These are phyloP conservation scores for Cryptosula pallasiana DNA, from an alignment of 2,888 invertebrate species.

Conservation along the genomic window DNA sequence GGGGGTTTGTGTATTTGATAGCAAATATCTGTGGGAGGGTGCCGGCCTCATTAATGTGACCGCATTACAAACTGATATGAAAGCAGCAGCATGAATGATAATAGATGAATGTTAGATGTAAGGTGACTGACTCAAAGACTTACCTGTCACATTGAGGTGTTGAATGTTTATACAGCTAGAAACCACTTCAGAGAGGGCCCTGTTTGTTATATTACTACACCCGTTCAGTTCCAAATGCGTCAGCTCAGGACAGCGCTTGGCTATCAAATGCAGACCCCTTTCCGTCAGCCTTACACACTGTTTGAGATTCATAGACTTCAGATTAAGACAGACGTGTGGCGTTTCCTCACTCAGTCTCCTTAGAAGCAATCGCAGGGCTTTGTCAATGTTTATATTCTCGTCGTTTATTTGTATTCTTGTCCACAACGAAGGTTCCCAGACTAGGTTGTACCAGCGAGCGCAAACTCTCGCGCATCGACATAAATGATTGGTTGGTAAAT, in stretches of 20 bases:
- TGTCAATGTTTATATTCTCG: constrained; percentile 62
- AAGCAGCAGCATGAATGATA: no score
- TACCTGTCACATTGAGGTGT: constrained; percentile 79
- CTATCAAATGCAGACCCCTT: constrained; percentile 69
- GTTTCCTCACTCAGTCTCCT: constrained; percentile 64
- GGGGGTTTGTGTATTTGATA: no score
- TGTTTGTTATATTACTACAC: constrained; percentile 69
- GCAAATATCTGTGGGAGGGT: no score
- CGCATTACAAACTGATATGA: no score
- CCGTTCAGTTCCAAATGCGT: constrained; percentile 74
- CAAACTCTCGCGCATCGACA: constrained; percentile 70
- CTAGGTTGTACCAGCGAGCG: constrained; percentile 68
- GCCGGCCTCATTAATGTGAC: no score
- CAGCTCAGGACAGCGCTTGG: constrained; percentile 74
- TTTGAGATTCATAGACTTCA: constrained; percentile 64
- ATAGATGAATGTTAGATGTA: no score
- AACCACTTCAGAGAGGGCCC: constrained; percentile 71
- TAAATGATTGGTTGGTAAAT: constrained; percentile 67
- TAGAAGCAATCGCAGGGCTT: constrained; percentile 60
- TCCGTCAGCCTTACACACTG: constrained; percentile 71
- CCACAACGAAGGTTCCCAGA: constrained; percentile 75
- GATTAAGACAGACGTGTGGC: constrained; percentile 65
- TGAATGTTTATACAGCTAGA: constrained; percentile 74
- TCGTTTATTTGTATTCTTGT: constrained; percentile 64
- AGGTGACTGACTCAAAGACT: no score